Evolutionary conservation across 2,797 vertebrate genomes (phyloP), one percentile per base, ranked within the genome.

Genomic region (Erethizon dorsatum): DNA sequence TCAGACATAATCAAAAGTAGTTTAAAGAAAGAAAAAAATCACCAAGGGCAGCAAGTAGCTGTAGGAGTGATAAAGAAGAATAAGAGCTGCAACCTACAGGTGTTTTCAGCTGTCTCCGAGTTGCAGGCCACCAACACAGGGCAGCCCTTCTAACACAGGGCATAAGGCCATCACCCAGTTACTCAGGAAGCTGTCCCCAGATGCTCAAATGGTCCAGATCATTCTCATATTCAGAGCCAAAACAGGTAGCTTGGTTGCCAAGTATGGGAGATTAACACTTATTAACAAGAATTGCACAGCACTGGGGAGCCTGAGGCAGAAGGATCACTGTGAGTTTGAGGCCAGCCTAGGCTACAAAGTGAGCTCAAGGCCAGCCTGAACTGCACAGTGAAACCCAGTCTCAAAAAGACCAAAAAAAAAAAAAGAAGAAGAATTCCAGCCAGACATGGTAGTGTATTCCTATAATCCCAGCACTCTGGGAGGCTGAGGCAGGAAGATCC

Each of bases 1-100:
- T 95, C 20, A 91, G 45, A 83, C 50, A 89, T 31, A 5, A 82
- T 57, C 56, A 94, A 93, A 95, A 73, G 56, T 7, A 91, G 31
- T 84, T 89, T 97, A 69, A 57, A 73, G 78, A 86, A 88, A 75
- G 71, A 45, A 57, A 71, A 52, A 37, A 15, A 13, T 75, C 22
- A 75, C 71, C 24, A 77, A 77, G 61, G 14, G 83, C n/a, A 88
- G 85, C 24, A 88, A 59, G 45, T 1, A 90, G 88, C 33, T 69
- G 45, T 26, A 52, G 41, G 37, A 2, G 33, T 54, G 17, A n/a
- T 31, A 52, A 78, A n/a, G 63, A 90, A 45, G 37, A 80, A 4
- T 33, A 87, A 89, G 28, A 57, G 47, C 47, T 89, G 7, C 9
- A 24, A 69, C 22, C 88, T 84, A 22, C 0, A 47, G 67, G 57